Conservation (phyloP, 2,113 vertebrate genomes). For the Motacilla alba region DNA sequence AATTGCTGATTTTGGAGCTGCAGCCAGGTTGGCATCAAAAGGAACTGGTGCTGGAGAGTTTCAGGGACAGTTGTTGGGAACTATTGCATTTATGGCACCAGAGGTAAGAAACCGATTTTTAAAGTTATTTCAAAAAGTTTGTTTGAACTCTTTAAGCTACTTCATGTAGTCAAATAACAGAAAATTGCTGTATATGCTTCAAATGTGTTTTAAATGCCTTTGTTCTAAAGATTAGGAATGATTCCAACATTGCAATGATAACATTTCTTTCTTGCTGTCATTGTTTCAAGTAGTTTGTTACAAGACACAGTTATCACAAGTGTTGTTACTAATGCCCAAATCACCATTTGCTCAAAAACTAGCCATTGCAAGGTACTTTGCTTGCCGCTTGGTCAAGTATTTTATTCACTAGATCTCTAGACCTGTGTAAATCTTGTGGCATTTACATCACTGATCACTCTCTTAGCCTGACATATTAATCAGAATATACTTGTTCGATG, state of each 20-base stretch:
- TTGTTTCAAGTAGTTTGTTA: neutral
- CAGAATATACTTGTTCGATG: neutral
- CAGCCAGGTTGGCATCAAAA: constrained; percentile 88
- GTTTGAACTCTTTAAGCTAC: neutral
- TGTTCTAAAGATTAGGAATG: neutral
- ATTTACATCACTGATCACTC: neutral
- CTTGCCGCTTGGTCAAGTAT: neutral
- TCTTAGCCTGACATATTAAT: neutral
- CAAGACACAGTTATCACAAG: neutral
- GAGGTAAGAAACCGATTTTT: constrained; percentile 76
- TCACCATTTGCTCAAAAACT: neutral
- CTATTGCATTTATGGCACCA: constrained; percentile 91
- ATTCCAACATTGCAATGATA: fast-evolving
- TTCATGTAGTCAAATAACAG: neutral
- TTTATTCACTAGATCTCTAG: neutral
- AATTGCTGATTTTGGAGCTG: constrained; percentile 90
- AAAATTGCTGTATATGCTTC: neutral
- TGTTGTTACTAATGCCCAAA: neutral
- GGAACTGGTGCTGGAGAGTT: constrained; percentile 91
- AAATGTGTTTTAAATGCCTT: neutral
- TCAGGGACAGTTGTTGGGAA: constrained; percentile 89
- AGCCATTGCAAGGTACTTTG: neutral
- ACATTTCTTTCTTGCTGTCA: neutral
- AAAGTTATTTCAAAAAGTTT: neutral
- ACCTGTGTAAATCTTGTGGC: neutral